Evolutionary conservation across 2,888 invertebrate genomes (phyloP).

Genomic region (Cerastis leucographa): DNA sequence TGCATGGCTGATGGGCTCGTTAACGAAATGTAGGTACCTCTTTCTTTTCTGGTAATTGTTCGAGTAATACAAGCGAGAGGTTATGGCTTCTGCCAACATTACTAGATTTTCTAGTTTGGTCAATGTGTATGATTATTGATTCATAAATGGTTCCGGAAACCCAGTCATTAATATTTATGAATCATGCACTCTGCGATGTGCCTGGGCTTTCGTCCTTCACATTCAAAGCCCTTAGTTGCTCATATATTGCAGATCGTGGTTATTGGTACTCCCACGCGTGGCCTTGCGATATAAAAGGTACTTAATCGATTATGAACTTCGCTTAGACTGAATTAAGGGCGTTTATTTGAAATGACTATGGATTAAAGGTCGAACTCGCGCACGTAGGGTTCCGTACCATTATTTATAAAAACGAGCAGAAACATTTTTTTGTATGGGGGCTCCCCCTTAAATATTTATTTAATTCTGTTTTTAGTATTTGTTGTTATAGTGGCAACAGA

Average conservation of each 20-base stretch:
- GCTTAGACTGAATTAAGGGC: background rate
- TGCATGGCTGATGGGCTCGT: too few relatives aligned
- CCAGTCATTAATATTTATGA: conserved; percentile 1
- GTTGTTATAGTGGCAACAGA: too few relatives aligned
- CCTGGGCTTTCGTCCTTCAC: conserved; percentile 20
- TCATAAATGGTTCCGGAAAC: background rate
- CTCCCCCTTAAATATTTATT: too few relatives aligned
- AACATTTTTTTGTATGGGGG: too few relatives aligned
- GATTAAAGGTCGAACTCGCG: background rate
- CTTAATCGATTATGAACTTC: conserved; percentile 5
- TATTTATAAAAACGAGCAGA: too few relatives aligned
- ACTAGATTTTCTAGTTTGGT: background rate
- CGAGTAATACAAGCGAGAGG: background rate
- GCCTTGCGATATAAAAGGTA: conserved; percentile 20
- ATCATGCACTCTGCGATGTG: conserved; percentile 20
- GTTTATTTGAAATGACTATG: conserved; percentile 15
- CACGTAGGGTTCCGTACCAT: too few relatives aligned
- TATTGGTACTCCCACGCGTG: conserved; percentile 26
- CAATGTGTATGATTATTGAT: background rate
- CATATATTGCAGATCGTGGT: conserved; percentile 19
- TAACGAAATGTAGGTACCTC: too few relatives aligned
- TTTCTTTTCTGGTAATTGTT: background rate
- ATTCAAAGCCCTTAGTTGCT: conserved; percentile 20
- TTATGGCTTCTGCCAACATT: background rate
- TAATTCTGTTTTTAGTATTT: too few relatives aligned